Conservation (phyloP, 2,113 vertebrate genomes). For the Vulpes ferrilata region DNA sequence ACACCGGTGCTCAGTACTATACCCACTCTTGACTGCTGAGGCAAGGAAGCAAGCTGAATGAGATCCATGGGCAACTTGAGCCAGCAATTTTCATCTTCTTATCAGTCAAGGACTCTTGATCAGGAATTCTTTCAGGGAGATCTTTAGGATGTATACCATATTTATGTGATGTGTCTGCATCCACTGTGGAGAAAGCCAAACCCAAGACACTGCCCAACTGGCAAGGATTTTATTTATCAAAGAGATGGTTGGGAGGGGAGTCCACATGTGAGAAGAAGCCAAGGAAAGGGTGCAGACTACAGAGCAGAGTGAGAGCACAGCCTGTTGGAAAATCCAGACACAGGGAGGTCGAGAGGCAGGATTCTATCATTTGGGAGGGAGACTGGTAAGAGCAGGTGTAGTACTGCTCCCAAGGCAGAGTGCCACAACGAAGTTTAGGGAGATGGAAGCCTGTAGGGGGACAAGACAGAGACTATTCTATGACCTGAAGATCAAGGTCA, state of each 20-base stretch:
- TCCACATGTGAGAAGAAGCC: not conserved
- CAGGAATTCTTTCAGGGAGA: not conserved
- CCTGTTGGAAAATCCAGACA: not conserved
- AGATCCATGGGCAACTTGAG: not conserved
- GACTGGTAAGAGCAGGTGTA: not conserved
- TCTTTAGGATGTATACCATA: not conserved
- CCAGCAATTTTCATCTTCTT: not conserved
- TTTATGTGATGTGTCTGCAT: not conserved
- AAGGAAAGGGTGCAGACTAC: not conserved
- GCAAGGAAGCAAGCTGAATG: not conserved
- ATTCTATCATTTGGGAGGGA: not conserved
- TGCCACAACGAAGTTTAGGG: not conserved
- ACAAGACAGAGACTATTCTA: not conserved
- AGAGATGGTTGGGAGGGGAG: rapidly evolving
- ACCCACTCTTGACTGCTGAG: not conserved
- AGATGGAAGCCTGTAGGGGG: not conserved
- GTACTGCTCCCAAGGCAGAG: not conserved
- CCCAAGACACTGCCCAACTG: not conserved
- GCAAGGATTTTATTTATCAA: not conserved
- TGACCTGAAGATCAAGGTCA: conserved; percentile 12
- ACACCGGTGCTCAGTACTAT: not conserved
- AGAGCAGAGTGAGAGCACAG: not conserved
- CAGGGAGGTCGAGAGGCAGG: not conserved
- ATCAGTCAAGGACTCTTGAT: not conserved
- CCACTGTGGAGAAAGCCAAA: not conserved